Evolutionary conservation across 2,797 vertebrate genomes (phyloP).

Genomic region (Gobio occitaniae): DNA sequence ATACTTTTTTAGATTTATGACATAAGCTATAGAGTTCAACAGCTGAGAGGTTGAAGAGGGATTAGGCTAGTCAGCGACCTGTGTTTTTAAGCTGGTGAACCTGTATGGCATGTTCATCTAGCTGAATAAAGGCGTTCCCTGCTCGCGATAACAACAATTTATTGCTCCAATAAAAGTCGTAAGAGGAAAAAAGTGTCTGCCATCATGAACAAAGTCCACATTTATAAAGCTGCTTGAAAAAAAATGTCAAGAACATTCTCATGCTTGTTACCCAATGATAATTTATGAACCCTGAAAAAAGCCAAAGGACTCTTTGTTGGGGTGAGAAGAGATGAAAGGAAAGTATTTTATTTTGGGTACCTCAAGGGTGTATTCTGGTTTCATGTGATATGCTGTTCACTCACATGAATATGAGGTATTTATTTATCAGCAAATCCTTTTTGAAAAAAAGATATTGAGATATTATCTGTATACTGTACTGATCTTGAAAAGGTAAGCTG

Average conservation of each 20-base stretch:
- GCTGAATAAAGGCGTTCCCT: slow-evolving; percentile 64
- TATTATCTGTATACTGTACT: not conserved
- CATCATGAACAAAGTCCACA: slow-evolving; percentile 64
- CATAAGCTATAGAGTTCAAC: slow-evolving; percentile 2
- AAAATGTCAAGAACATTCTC: slow-evolving; percentile 58
- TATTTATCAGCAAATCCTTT: slow-evolving; percentile 15
- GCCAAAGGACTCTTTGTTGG: slow-evolving; percentile 46
- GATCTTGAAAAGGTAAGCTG: not conserved
- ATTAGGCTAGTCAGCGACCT: not conserved
- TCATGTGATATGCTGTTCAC: slow-evolving; percentile 69
- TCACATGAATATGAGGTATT: slow-evolving; percentile 65
- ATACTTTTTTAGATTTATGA: slow-evolving; percentile 20
- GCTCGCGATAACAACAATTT: slow-evolving; percentile 65
- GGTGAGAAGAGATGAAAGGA: slow-evolving; percentile 56
- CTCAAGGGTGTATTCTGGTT: slow-evolving; percentile 53
- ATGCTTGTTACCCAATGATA: slow-evolving; percentile 63
- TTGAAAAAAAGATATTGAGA: not conserved
- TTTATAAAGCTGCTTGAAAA: slow-evolving; percentile 64
- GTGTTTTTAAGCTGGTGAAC: slow-evolving; percentile 32
- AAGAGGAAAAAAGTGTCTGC: slow-evolving; percentile 30
- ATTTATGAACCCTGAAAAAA: slow-evolving; percentile 61
- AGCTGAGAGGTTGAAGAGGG: not conserved
- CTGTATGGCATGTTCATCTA: slow-evolving; percentile 32
- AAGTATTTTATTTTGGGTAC: slow-evolving; percentile 53
- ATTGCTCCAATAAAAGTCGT: slow-evolving; percentile 70